Evolutionary conservation across 2,888 invertebrate genomes (phyloP).

Genomic region (Lochmaea crataegi): DNA sequence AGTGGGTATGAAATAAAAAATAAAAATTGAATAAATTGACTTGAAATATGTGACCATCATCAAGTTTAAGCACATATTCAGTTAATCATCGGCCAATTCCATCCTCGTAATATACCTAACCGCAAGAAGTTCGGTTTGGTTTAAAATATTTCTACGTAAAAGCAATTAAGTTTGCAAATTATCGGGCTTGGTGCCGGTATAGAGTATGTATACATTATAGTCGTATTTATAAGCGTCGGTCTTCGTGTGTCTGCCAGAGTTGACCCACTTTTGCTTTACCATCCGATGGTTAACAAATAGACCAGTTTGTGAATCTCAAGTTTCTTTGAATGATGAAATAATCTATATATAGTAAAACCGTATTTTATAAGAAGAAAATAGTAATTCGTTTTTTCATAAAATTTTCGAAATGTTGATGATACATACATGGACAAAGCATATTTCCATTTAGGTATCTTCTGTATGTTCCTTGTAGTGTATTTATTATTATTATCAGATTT

Average conservation of each 20-base stretch:
- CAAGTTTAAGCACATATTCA: not conserved
- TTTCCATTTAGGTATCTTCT: too few species aligned
- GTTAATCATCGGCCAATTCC: not conserved
- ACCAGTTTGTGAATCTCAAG: not conserved
- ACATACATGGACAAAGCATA: too few species aligned
- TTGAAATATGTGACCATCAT: not conserved
- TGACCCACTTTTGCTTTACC: conserved; percentile 53
- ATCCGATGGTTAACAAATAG: conserved; percentile 38
- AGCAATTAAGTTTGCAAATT: conserved; percentile 57
- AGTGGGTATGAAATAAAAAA: not conserved
- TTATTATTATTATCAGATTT: too few species aligned
- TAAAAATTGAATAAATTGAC: not conserved
- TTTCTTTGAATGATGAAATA: not conserved
- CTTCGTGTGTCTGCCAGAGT: conserved; percentile 33
- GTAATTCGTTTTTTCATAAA: too few species aligned
- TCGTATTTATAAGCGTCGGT: conserved; percentile 14
- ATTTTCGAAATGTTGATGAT: too few species aligned
- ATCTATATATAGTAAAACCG: not conserved
- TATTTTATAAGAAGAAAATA: not conserved
- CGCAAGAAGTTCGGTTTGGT: conserved; percentile 1
- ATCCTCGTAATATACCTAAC: not conserved
- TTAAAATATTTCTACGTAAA: conserved; percentile 46
- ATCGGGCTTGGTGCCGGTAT: conserved; percentile 50
- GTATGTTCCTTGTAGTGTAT: too few species aligned
- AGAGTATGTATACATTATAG: conserved; percentile 14